phyloP scores from a whole-genome alignment of 2,888 invertebrate genomes.

The Lamellibrachia satsuma region DNA sequence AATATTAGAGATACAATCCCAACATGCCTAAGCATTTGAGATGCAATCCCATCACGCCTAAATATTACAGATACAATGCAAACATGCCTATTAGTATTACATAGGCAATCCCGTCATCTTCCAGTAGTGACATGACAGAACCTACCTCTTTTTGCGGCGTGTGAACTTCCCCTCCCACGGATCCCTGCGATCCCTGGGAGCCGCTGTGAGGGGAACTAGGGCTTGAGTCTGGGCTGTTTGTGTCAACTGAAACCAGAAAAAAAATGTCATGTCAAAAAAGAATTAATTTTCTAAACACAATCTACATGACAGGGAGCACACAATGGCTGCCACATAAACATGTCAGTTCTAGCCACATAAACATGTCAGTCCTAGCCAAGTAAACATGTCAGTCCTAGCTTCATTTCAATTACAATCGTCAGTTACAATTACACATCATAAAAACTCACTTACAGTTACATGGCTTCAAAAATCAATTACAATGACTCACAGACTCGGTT shows the following conservation, averaged over 20 bases:
- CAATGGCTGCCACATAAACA: not conserved
- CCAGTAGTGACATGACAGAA: not conserved
- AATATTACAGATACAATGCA: not conserved
- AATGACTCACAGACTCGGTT: too few relatives aligned
- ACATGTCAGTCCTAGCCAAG: too few relatives aligned
- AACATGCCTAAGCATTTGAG: not conserved
- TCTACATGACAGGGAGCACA: not conserved
- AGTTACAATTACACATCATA: too few relatives aligned
- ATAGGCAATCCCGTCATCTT: not conserved
- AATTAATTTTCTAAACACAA: not conserved
- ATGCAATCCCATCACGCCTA: not conserved
- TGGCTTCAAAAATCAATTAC: too few relatives aligned
- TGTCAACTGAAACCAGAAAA: constrained; percentile 32
- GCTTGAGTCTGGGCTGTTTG: constrained; percentile 74
- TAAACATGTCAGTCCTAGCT: too few relatives aligned
- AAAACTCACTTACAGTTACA: too few relatives aligned
- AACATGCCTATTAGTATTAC: not conserved
- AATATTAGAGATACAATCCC: not conserved
- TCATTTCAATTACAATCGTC: too few relatives aligned
- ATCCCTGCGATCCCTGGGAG: constrained; percentile 38
- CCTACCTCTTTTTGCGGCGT: constrained; percentile 23
- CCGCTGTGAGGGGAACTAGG: constrained; percentile 76
- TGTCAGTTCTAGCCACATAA: not conserved
- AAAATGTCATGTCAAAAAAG: not conserved
- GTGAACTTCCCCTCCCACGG: not conserved